These are phyloP conservation scores for Patella vulgata DNA, from an alignment of 1,140 invertebrate species.

Conservation along the genomic window DNA sequence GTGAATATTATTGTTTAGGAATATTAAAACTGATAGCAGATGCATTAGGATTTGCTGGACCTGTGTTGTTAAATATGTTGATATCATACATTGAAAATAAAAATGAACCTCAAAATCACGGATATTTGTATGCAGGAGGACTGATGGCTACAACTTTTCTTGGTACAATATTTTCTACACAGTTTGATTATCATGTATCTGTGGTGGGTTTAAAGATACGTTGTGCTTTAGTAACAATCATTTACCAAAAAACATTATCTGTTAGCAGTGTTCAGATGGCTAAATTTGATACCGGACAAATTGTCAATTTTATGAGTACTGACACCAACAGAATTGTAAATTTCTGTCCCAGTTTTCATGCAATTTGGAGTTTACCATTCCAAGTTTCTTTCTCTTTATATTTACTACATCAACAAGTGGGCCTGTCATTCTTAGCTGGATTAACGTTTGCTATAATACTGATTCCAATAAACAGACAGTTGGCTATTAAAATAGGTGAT, in stretches of 20 bases:
- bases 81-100: conserved; percentile 84
- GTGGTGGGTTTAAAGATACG: conserved; percentile 88
- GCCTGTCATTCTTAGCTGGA: conserved; percentile 89
- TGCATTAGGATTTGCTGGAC: conserved; percentile 84
- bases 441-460: conserved; percentile 85
- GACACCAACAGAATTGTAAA: conserved; percentile 95
- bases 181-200: conserved; percentile 90
- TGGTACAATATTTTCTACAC: conserved; percentile 81
- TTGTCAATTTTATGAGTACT: conserved; percentile 97
- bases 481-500: conserved; percentile 87
- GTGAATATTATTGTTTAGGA: conserved; percentile 89
- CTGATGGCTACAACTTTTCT: conserved; percentile 70
- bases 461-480: conserved; percentile 92
- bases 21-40: conserved; percentile 88
- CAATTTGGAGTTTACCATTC: conserved; percentile 95
- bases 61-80: conserved; percentile 85
- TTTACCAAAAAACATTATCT: conserved; percentile 83
- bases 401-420: conserved; percentile 78
- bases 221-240: conserved; percentile 81
- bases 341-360: conserved; percentile 94
- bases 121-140: conserved; percentile 83
- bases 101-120: conserved; percentile 73
- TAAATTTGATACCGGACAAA: conserved; percentile 82
- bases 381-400: conserved; percentile 70
- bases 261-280: conserved; percentile 51